Evolutionary conservation across 2,888 invertebrate genomes (phyloP), one percentile per base, ranked within the genome.

Genomic region (Caprella mutica): DNA sequence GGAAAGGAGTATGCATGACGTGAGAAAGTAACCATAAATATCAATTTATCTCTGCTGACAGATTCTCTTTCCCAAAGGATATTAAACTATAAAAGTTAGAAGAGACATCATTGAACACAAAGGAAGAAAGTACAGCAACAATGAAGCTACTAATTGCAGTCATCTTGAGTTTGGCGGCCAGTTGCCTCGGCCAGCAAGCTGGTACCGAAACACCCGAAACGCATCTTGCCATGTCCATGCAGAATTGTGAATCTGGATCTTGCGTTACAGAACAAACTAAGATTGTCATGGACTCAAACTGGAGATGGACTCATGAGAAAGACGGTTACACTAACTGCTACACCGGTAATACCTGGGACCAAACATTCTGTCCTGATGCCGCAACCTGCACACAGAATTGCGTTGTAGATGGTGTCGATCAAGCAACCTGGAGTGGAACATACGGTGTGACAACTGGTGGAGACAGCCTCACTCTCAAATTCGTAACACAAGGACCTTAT

Each of bases 401-500:
- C 46, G 59, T 51, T 23, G 44, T 65, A n/a, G 65, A 65, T 21
- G 62, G 62, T 5, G 51, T 64, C 38, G 54, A 52, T 33, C 23
- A 29, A 27, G 38, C n/a, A 26, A 58, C 58, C 30, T 65, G 65
- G 65, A 21, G 38, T 17, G 56, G 58, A 14, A 61, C 65, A 12
- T 65, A 65, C 33, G 65, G 65, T n/a, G 48, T 59, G 27, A 29
- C 50, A 8, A 27, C 24, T 27, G 35, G 42, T n/a, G 61, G 59
- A 12, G 48, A 52, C n/a, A 33, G 21, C 2, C 30, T 65, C 12
- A 43, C 26, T 23, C 30, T 65, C n/a, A 48, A 44, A 35, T 55
- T 65, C 48, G 58, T 61, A 30, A 65, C 65, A 17, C 54, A 61
- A 12, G 65, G 65, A 21, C 58, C 54, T 2, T 65, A 58, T 46